These are phyloP conservation scores for Diachasmimorpha longicaudata DNA, from an alignment of 1,140 invertebrate genomes.

Conservation along the genomic window DNA sequence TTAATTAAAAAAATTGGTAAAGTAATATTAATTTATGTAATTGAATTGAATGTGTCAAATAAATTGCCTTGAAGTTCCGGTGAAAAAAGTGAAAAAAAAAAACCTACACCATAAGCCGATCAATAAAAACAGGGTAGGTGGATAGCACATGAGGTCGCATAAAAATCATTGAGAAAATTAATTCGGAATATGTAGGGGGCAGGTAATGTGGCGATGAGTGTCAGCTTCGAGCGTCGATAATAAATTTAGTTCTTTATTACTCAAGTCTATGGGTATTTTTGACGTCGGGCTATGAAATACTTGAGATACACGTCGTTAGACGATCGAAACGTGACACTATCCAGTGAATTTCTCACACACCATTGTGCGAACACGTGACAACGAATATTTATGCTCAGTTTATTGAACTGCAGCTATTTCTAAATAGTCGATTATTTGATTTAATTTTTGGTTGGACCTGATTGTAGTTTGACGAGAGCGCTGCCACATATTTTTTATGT, in stretches of 20 bases:
- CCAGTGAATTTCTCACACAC: not conserved
- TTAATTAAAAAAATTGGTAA: conserved; percentile 34
- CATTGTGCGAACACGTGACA: conserved; percentile 26
- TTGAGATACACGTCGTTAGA: not conserved
- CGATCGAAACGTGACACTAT: not conserved
- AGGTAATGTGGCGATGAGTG: not conserved
- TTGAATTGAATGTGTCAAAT: not conserved
- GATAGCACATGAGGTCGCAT: not conserved
- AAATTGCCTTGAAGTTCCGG: not conserved
- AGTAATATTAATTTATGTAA: not conserved
- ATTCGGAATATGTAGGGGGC: conserved; percentile 29
- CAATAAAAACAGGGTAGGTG: conserved; percentile 40
- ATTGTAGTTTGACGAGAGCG: conserved; percentile 19
- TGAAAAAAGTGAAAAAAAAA: not conserved
- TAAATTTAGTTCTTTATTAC: conserved; percentile 11
- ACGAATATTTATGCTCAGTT: conserved; percentile 33
- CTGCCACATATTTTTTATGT: not conserved
- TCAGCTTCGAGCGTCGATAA: conserved; percentile 31
- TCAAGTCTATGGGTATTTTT: conserved; percentile 21
- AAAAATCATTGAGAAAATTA: not conserved
- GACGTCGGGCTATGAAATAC: not conserved
- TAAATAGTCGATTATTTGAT: conserved; percentile 36
- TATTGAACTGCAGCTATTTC: conserved; percentile 56
- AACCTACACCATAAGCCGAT: conserved; percentile 54
- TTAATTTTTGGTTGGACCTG: conserved; percentile 6